Evolutionary conservation across 2,888 invertebrate species (phyloP), one percentile per base, ranked within the genome.

Genomic region (Hetaerina titia): DNA sequence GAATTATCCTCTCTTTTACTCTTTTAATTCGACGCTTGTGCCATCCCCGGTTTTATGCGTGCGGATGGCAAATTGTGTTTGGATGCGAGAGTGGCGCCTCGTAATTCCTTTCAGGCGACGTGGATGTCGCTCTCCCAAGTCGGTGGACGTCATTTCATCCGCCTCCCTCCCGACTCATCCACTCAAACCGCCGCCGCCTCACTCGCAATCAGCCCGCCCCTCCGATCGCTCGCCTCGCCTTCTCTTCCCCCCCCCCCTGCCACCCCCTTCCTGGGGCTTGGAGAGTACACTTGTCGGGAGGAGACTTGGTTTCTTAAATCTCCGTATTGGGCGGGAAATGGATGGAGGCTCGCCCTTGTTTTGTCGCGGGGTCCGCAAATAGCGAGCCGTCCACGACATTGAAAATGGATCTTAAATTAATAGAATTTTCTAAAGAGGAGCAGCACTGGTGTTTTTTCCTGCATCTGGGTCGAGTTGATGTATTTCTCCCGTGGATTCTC

Each of bases 1-100:
- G 92, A 92, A 92, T 92, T 92, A 69, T 92, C 69, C 92, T 92
- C 69, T 64, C 69, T 69, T 69, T 45, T 45, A 45, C 45, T 45
- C 45, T 60, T 60, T 74, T 25, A 74, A 74, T 25, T 74, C 74
- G n/a, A 25, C 19, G 74, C 74, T 13, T 74, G 7, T 13, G 19
- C 25, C 9, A 45, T 45, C 25, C 13, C 74, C 25, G n/a, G 25
- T 8, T 25, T 19, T 13, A 25, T 74, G 74, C 25, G n/a, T n/a
- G n/a, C 25, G n/a, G 74, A 74, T 25, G 74, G 74, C 74, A 74
- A 74, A 25, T 25, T 74, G 74, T 9, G 74, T n/a, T 74, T 25
- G 74, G 25, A 25, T 25, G 8, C 9, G 6, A 25, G 74, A 25
- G 69, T 69, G 69, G 69, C 22, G 17, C 69, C 13, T 69, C 69